Evolutionary conservation across 2,888 invertebrate species (phyloP), one percentile per base, ranked within the genome.

Genomic region (Ornithoptera priamus): DNA sequence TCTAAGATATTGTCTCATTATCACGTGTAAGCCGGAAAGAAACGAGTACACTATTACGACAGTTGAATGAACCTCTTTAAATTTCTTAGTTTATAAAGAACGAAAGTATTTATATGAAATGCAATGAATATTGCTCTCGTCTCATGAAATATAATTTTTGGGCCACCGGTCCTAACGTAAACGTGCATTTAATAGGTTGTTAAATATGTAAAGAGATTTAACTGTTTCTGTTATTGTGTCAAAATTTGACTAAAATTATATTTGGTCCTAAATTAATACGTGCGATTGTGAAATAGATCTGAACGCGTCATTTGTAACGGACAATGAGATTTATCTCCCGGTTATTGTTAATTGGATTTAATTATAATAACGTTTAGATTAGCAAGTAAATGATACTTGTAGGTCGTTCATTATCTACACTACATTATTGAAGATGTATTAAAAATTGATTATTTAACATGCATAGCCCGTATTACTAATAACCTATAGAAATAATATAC

Each of bases 151-250:
- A 73, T 74, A 72, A 78, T 76, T 82, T 80, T 79, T 78, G 81
- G 87, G 87, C 84, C 83, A 80, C 82, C 80, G 80, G 76, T 77
- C 86, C 87, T 86, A 83, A 76, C 75, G 74, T 76, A 80, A 82
- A 86, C 81, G 81, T 90, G 92, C 92, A 92, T 92, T 92, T 92
- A 92, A 84, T 92, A 90, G 88, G 79, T 89, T 90, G 90, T 92
- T 92, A 90, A 86, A 87, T 88, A 85, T 88, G 84, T 30, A 82
- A 85, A 87, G 87, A 80, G 90, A 86, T 88, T 90, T 90, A 86
- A 81, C 87, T 86, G 86, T 90, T 89, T 85, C 85, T 88, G 75
- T 88, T 82, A 76, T 79, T 77, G 79, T 80, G 76, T 80, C 81
- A 82, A 81, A 81, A 53, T 53, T 85, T 83, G 80, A 78, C 78